Percentiles rank a stretch among this genome's conserved stretches.
These are phyloP conservation scores for Netta rufina DNA, from an alignment of 2,797 vertebrate genomes.

Conservation along the genomic window DNA sequence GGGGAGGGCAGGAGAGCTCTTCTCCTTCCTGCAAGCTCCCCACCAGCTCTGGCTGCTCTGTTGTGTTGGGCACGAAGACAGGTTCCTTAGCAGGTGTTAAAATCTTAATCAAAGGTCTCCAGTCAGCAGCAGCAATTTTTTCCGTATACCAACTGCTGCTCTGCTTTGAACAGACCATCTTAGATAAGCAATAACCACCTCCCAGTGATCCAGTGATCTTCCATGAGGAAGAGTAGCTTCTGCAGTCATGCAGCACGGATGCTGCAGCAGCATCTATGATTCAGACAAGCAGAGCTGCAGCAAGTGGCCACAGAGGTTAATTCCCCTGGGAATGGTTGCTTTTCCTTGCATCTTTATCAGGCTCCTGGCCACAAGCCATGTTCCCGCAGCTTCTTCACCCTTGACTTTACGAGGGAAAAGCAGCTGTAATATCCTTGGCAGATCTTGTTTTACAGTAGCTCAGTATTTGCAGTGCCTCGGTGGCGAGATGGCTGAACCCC, in stretches of 20 bases:
- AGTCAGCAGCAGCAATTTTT: background rate
- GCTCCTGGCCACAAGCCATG: conserved; percentile 5
- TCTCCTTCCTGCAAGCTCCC: background rate
- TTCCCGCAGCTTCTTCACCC: conserved; percentile 29
- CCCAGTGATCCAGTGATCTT: too few species aligned
- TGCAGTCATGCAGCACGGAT: background rate
- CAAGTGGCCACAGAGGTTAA: background rate
- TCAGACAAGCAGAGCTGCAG: conserved; percentile 23
- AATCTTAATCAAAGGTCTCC: background rate
- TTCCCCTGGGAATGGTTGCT: background rate
- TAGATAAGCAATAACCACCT: background rate
- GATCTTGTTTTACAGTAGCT: conserved; percentile 23
- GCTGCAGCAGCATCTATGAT: conserved; percentile 49
- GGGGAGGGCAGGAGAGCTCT: background rate
- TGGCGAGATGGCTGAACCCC: background rate
- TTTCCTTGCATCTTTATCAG: conserved; percentile 23
- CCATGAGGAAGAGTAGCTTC: background rate
- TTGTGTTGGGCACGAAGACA: background rate
- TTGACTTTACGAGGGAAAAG: conserved; percentile 26
- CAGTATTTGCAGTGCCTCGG: background rate
- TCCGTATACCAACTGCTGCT: background rate
- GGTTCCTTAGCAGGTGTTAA: background rate
- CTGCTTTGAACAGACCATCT: background rate
- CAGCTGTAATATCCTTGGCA: conserved; percentile 56
- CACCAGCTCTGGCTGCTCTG: background rate